phyloP scores from a whole-genome alignment of 2,888 invertebrate species.

The Tinea semifulvella region DNA sequence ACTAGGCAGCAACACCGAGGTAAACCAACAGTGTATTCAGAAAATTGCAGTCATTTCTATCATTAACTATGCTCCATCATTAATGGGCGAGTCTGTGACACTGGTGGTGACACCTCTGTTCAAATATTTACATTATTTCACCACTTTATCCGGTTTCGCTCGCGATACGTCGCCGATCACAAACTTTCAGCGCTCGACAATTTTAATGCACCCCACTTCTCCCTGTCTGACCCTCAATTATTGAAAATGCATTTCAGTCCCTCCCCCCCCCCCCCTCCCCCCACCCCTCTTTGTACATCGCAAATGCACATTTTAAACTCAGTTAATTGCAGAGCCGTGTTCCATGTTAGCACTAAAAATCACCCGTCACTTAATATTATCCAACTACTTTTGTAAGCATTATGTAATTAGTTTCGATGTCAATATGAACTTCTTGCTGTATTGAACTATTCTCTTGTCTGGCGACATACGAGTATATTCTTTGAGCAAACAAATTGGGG shows the following conservation, averaged over 20 bases:
- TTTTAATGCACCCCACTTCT: conserved; percentile 52
- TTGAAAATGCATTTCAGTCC: conserved; percentile 63
- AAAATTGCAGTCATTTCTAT: background rate
- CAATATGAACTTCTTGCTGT: no score
- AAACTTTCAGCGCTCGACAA: conserved; percentile 43
- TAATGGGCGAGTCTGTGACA: background rate
- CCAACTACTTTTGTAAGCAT: background rate
- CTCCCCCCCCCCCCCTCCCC: conserved; percentile 39
- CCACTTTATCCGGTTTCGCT: background rate
- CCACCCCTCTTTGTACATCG: conserved; percentile 37
- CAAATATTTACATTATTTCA: conserved; percentile 10
- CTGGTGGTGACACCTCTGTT: background rate
- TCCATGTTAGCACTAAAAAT: conserved; percentile 54
- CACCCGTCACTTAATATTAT: conserved; percentile 48
- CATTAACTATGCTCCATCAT: conserved; percentile 1
- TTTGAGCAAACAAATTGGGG: no score
- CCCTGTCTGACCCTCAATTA: conserved; percentile 66
- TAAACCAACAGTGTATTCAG: no score
- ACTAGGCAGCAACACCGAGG: no score
- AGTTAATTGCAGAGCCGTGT: conserved; percentile 63
- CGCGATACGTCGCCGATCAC: conserved; percentile 29
- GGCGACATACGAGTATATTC: no score
- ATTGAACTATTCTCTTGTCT: no score
- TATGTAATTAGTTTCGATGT: no score
- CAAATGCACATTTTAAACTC: conserved; percentile 67